Evolutionary conservation across 2,113 vertebrate genomes (phyloP).

Genomic region (Sisor rabdophorus): DNA sequence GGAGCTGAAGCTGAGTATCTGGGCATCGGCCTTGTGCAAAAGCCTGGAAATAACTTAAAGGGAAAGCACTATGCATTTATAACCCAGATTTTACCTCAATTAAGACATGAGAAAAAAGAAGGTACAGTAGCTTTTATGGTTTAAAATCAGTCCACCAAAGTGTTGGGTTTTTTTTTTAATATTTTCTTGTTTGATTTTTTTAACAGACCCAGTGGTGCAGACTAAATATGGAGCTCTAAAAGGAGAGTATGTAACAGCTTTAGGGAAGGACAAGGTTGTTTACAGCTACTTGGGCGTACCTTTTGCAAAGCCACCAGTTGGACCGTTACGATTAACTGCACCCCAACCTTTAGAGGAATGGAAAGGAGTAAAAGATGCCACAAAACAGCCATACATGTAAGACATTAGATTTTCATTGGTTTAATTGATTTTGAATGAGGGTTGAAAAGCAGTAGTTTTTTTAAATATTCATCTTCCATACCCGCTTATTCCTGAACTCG

Average conservation of each 20-base stretch:
- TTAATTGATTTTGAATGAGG: neutral
- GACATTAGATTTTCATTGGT: neutral
- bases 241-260: slow-evolving; percentile 63
- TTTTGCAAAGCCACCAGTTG: slow-evolving; percentile 79
- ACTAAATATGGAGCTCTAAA: slow-evolving; percentile 65
- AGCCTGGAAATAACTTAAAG: slow-evolving; percentile 54
- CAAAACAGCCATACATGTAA: slow-evolving; percentile 70
- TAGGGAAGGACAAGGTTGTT: slow-evolving; percentile 61
- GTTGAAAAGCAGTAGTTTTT: neutral
- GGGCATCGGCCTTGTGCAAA: slow-evolving; percentile 58
- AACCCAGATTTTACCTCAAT: slow-evolving; percentile 60
- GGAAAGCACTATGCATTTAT: slow-evolving; percentile 59
- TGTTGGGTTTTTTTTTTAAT: neutral
- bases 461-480: too few relatives aligned
- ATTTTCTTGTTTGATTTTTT: neutral
- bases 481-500: too few relatives aligned
- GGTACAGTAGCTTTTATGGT: slow-evolving; percentile 11
- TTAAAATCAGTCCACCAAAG: neutral
- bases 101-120: slow-evolving; percentile 37
- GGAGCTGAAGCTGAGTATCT: slow-evolving; percentile 60
- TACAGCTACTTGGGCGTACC: slow-evolving; percentile 76
- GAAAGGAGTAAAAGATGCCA: slow-evolving; percentile 71
- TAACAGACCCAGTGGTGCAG: slow-evolving; percentile 63
- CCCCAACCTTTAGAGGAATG: slow-evolving; percentile 73
- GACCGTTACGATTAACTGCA: slow-evolving; percentile 70